Percentiles rank a stretch among this genome's conserved stretches.
Conservation (phyloP, 2,888 invertebrate genomes). For the Bombylius discolor region DNA sequence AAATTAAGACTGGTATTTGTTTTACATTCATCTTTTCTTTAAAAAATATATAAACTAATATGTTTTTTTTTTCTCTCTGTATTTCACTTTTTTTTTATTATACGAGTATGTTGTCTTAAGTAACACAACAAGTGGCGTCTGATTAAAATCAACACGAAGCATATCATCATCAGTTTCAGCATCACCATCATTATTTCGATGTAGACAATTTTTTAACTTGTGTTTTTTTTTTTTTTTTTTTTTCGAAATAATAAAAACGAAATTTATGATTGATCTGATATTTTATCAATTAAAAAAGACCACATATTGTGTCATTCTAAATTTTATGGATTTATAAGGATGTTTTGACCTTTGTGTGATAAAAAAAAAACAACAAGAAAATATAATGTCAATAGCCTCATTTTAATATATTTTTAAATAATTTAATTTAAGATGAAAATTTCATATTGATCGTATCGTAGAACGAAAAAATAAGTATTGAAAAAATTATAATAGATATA, state of each 20-base stretch:
- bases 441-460: too few species aligned
- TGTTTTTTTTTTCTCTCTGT: too few species aligned
- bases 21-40: too few species aligned
- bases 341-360: background rate
- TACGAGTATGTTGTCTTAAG: too few species aligned
- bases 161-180: background rate
- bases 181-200: background rate
- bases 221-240: background rate
- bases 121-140: constrained; percentile 3
- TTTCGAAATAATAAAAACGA: background rate
- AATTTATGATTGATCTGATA: constrained; percentile 4
- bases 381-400: too few species aligned
- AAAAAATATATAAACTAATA: too few species aligned
- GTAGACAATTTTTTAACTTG: background rate
- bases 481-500: too few species aligned
- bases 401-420: too few species aligned
- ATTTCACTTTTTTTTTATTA: background rate
- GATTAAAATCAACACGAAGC: constrained; percentile 8
- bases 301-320: background rate
- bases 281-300: constrained; percentile 7
- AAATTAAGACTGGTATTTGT: too few species aligned
- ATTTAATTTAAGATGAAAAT: too few species aligned
- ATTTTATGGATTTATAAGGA: background rate
- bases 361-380: too few species aligned
- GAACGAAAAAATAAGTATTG: too few species aligned